Conservation (phyloP, 2,797 vertebrate genomes). For the Pteropus rufus region DNA sequence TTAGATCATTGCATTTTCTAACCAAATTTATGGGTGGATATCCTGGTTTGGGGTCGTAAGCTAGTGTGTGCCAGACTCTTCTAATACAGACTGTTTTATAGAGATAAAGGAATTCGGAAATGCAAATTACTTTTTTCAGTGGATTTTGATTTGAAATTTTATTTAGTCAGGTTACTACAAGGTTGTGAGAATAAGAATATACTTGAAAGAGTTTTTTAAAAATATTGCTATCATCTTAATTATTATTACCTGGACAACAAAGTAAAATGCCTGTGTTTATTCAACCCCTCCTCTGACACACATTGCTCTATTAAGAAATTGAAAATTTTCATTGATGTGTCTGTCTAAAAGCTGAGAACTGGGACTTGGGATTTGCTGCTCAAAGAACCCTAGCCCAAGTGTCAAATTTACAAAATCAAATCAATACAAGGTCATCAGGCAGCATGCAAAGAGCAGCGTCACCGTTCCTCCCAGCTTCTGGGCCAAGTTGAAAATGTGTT, state of each 20-base stretch:
- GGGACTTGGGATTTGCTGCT: background rate
- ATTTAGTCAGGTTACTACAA: conserved; percentile 26
- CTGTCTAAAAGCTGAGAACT: conserved; percentile 8
- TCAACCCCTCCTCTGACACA: background rate
- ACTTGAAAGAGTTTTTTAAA: conserved; percentile 35
- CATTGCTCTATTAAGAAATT: background rate
- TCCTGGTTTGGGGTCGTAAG: background rate
- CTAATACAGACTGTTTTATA: background rate
- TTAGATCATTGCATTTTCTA: background rate
- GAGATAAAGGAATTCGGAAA: conserved; percentile 18
- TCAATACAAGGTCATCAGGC: background rate
- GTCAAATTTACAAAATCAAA: conserved; percentile 23
- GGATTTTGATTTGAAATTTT: conserved; percentile 40
- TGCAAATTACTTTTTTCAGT: background rate
- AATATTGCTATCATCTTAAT: background rate
- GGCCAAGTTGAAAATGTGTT: background rate
- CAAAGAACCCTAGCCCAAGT: background rate
- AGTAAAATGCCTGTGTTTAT: background rate
- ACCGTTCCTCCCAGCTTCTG: background rate
- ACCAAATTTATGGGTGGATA: background rate
- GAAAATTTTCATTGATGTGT: background rate
- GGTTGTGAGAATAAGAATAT: conserved; percentile 4
- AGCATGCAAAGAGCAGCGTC: background rate
- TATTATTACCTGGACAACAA: conserved; percentile 7
- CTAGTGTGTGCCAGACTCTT: background rate